A percentile compares a stretch with the other conserved stretches of the same genome.
phyloP scores from a whole-genome alignment of 1,140 invertebrate species.

The Aradophagus sp. region DNA sequence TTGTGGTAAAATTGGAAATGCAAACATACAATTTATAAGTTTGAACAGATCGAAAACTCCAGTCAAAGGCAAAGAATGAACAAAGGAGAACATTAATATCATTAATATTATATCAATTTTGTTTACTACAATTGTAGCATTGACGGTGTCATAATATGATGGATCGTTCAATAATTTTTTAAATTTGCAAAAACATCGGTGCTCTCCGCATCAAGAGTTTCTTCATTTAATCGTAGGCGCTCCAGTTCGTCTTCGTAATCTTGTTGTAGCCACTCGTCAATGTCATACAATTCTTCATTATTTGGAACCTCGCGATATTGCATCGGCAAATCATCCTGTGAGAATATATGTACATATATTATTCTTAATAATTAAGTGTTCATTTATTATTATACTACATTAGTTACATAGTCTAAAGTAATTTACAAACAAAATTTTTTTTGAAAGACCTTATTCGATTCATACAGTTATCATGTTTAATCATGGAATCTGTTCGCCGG shows the following conservation, averaged over 20 bases:
- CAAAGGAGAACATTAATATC: conserved; percentile 8
- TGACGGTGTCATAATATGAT: not conserved
- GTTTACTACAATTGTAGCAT: not conserved
- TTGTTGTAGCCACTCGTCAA: not conserved
- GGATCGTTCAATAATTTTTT: conserved; percentile 1
- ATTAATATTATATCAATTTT: conserved; percentile 5
- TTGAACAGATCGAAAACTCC: conserved; percentile 7
- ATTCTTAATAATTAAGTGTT: too few species aligned
- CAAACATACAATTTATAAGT: conserved; percentile 1
- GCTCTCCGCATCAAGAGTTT: not conserved
- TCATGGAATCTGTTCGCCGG: too few species aligned
- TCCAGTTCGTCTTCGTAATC: conserved; percentile 3
- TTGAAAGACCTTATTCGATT: too few species aligned
- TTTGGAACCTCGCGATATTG: not conserved
- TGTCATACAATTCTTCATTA: not conserved
- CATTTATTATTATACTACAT: too few species aligned
- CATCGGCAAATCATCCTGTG: not conserved
- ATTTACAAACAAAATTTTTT: too few species aligned
- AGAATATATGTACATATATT: too few species aligned
- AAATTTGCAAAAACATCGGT: conserved; percentile 1
- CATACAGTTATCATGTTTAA: too few species aligned
- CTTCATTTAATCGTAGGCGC: not conserved
- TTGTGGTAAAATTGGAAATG: conserved; percentile 2
- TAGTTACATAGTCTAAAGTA: too few species aligned
- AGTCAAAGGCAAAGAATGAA: conserved; percentile 1